These are phyloP conservation scores for Garrulus glandarius DNA, from an alignment of 2,797 vertebrate genomes.

Conservation along the genomic window DNA sequence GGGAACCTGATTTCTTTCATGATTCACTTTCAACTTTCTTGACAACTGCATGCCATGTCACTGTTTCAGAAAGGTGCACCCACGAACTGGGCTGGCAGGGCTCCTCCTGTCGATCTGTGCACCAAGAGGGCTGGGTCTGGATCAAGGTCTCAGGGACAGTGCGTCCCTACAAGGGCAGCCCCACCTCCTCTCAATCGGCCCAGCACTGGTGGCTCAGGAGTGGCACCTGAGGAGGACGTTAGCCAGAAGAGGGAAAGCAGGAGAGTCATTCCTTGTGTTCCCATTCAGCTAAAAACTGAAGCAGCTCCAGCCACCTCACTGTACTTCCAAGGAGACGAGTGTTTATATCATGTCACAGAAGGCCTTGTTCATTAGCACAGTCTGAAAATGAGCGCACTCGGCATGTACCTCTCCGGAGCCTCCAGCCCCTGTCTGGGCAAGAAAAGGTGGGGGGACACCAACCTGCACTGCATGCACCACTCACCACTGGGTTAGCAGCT, in stretches of 20 bases:
- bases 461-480: not conserved
- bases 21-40: not conserved
- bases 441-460: not conserved
- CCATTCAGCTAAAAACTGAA: not conserved
- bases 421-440: not conserved
- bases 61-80: not conserved
- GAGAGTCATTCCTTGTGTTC: not conserved
- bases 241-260: not conserved
- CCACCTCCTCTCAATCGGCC: not conserved
- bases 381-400: not conserved
- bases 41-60: not conserved
- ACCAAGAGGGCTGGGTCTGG: not conserved
- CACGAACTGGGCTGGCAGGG: not conserved
- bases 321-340: not conserved
- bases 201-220: not conserved
- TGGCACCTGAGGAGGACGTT: accelerated
- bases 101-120: accelerated
- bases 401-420: not conserved
- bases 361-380: not conserved
- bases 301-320: not conserved
- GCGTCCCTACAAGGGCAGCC: not conserved
- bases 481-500: not conserved
- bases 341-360: not conserved
- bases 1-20: not conserved
- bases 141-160: accelerated